These are phyloP conservation scores for Colinus virginianus DNA, from an alignment of 2,113 vertebrate species.

Conservation along the genomic window DNA sequence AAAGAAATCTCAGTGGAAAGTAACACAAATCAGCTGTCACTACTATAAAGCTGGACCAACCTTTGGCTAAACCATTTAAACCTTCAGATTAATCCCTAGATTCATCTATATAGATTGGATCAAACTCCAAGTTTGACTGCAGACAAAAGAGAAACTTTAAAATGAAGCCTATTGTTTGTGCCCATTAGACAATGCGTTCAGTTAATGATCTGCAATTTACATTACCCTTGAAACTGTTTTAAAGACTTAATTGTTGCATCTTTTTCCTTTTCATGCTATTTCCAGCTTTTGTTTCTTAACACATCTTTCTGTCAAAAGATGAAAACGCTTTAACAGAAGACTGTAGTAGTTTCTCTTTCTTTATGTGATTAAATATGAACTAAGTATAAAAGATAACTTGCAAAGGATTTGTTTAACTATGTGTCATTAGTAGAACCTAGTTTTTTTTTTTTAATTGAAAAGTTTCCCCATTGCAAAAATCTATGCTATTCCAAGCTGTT, in stretches of 20 bases:
- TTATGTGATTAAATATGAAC: background rate
- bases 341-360: background rate
- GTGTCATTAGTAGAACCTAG: background rate
- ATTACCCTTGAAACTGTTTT: conserved; percentile 26
- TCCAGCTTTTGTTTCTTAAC: background rate
- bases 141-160: conserved; percentile 68
- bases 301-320: background rate
- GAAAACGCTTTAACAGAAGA: background rate
- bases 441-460: background rate
- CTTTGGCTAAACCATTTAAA: conserved; percentile 69
- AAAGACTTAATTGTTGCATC: conserved; percentile 22
- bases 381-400: background rate
- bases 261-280: background rate
- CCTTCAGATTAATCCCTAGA: conserved; percentile 60
- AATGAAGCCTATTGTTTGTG: conserved; percentile 36
- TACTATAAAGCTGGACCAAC: conserved; percentile 61
- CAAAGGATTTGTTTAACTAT: background rate
- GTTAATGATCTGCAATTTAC: conserved; percentile 51
- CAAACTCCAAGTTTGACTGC: conserved; percentile 59
- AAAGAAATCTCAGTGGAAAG: conserved; percentile 57
- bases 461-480: background rate
- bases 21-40: conserved; percentile 52
- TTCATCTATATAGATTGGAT: conserved; percentile 65
- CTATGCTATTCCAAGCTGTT: background rate
- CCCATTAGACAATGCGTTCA: conserved; percentile 39